Evolutionary conservation across 2,888 invertebrate species (phyloP).

Genomic region (Aplocera efformata): DNA sequence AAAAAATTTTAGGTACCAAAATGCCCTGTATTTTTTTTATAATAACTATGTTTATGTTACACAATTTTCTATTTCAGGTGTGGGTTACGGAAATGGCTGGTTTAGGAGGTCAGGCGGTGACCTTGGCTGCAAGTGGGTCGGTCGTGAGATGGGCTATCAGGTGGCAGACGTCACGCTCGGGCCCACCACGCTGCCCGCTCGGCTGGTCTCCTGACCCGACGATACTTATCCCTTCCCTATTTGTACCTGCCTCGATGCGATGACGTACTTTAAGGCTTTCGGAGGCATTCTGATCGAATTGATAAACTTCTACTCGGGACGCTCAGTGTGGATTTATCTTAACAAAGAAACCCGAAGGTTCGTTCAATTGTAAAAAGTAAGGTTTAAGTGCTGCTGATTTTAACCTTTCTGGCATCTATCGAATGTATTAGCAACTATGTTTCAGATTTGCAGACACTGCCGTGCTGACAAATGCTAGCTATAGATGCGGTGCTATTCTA

Average conservation of each 20-base stretch:
- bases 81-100: conserved; percentile 54
- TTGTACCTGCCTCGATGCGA: conserved; percentile 10
- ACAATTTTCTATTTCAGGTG: conserved; percentile 44
- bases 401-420: conserved; percentile 12
- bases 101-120: conserved; percentile 74
- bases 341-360: conserved; percentile 9
- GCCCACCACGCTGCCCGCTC: conserved; percentile 39
- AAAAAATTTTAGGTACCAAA: conserved; percentile 8
- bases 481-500: too few species aligned
- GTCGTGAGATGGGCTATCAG: conserved; percentile 78
- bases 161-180: conserved; percentile 76
- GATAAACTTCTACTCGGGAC: conserved; percentile 13
- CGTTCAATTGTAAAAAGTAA: conserved; percentile 12
- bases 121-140: conserved; percentile 75
- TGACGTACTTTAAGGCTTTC: conserved; percentile 8
- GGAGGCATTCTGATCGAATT: conserved; percentile 14
- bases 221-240: conserved; percentile 21
- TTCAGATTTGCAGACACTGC: conserved; percentile 2
- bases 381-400: conserved; percentile 3
- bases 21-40: conserved; percentile 13
- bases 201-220: conserved; percentile 22
- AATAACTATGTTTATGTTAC: conserved; percentile 20
- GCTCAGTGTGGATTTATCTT: conserved; percentile 8
- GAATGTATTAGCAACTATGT: conserved; percentile 17
- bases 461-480: too few species aligned